phyloP scores from a whole-genome alignment of 2,113 vertebrate genomes.

The Emydura subglobosa region DNA sequence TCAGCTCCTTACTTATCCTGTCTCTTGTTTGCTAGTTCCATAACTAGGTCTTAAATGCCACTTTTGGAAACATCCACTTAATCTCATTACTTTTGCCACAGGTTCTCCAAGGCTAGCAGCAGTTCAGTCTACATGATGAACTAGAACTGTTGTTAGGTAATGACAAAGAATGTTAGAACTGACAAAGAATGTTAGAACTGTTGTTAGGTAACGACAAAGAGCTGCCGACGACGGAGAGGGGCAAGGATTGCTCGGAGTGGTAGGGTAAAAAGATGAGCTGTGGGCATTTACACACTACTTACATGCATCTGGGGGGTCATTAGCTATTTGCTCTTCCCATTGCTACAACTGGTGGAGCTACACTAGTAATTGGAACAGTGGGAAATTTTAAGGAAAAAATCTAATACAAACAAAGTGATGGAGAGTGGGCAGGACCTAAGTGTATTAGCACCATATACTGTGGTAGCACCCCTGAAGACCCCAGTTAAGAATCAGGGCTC shows the following conservation, averaged over 20 bases:
- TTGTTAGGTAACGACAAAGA: background rate
- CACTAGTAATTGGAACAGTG: rapidly evolving
- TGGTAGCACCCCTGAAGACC: background rate
- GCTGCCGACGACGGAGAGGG: no score
- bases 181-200: background rate
- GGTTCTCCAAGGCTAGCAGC: background rate
- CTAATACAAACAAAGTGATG: background rate
- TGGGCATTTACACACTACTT: background rate
- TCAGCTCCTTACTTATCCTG: background rate
- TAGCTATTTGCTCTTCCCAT: background rate
- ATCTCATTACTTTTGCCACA: background rate
- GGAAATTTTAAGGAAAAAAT: background rate
- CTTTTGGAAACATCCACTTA: background rate
- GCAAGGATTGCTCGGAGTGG: background rate
- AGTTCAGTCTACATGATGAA: background rate
- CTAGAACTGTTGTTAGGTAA: background rate
- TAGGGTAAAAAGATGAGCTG: background rate
- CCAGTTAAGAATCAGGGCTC: background rate
- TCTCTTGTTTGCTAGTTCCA: background rate
- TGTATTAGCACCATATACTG: rapidly evolving
- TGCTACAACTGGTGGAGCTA: background rate
- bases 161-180: background rate
- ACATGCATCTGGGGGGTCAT: background rate
- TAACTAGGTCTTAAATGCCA: background rate
- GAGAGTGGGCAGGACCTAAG: background rate